Conservation (phyloP, 2,888 invertebrate species). For the Busseola fusca region DNA sequence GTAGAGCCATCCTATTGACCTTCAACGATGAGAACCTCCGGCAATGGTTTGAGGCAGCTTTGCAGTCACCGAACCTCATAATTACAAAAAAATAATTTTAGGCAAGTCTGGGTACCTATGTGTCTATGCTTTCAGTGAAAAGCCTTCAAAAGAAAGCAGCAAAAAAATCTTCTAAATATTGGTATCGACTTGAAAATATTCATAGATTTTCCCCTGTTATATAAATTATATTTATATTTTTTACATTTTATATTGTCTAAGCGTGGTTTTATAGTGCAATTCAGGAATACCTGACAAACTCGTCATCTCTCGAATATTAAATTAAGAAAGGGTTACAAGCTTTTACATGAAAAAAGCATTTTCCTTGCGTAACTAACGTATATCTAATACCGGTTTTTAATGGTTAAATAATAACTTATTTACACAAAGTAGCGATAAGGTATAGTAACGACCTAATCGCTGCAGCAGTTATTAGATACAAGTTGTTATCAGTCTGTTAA, state of each 20-base stretch:
- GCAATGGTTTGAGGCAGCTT: not conserved
- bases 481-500: not conserved
- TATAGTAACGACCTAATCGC: no score
- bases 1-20: not conserved
- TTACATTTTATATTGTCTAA: not conserved
- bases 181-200: not conserved
- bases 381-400: not conserved
- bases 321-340: not conserved
- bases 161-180: not conserved
- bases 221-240: not conserved
- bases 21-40: not conserved
- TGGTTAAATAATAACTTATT: not conserved
- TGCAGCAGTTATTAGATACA: not conserved
- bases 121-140: not conserved
- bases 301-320: not conserved
- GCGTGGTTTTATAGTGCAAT: not conserved
- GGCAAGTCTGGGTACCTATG: not conserved
- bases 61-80: constrained; percentile 1
- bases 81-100: not conserved
- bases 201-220: not conserved
- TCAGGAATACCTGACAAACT: not conserved
- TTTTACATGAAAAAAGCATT: not conserved
- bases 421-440: not conserved
- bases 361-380: no score
- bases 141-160: not conserved